Evolutionary conservation across 2,797 vertebrate genomes (phyloP), one percentile per base, ranked within the genome.

Genomic region (Xenentodon cancila): DNA sequence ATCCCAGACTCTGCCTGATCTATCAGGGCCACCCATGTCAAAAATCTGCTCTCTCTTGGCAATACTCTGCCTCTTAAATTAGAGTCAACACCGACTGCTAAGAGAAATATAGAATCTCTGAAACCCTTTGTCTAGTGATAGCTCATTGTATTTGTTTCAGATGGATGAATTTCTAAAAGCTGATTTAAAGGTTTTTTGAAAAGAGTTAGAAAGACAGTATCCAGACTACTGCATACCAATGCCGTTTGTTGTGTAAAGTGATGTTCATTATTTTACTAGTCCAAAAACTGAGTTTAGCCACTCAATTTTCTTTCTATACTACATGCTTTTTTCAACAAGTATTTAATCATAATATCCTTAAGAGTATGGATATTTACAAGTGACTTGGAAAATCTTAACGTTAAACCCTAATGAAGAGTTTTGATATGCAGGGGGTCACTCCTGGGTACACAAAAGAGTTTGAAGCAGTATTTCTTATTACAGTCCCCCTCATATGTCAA

Each of bases 21-120:
- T 60, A 47, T 56, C 3, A 12, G 59, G 85, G 77, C 85, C 88
- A 86, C 85, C 89, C 85, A 80, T 87, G 85, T 67, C 46, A 83
- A 72, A 86, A 82, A 82, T 77, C 75, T 78, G 77, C 66, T 71
- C 73, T 13, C 37, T 72, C 65, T 51, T 55, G 80, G 75, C 71
- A 65, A 54, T 64, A 69, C 64, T 51, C 63, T 49, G 65, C 63
- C 64, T 75, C 86, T 83, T 82, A 77, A 72, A 82, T 85, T 43
- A 59, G 21, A 64, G 67, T 54, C 71, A 64, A 68, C 69, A 64
- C 60, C 74, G 81, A 84, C 84, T 68, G 77, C 64, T 47, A 32
- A 30, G 25, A 47, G n/a, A 30, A 60, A 52, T 48, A 37, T 11
- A n/a, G 18, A 16, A 19, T 8, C 58, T 25, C 52, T 34, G n/a